These are phyloP conservation scores for Plestiodon gilberti DNA, from an alignment of 2,113 vertebrate genomes.

Conservation along the genomic window DNA sequence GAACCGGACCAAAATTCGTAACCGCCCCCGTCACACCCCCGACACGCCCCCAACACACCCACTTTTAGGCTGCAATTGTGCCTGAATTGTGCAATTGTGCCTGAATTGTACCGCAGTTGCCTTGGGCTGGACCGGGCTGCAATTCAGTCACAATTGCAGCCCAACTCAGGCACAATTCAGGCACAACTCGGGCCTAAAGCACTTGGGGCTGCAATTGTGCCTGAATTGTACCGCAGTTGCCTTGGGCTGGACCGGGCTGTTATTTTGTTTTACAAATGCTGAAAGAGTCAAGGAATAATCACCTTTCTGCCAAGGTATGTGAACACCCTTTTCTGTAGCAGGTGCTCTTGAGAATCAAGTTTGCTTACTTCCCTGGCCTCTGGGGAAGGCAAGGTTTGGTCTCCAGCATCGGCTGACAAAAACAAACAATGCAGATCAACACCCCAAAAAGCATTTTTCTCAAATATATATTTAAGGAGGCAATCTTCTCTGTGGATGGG, in stretches of 20 bases:
- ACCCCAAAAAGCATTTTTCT: constrained; percentile 10
- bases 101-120: too few species aligned
- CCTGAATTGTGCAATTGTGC: too few species aligned
- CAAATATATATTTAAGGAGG: constrained; percentile 54
- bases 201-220: too few species aligned
- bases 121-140: too few species aligned
- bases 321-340: background rate
- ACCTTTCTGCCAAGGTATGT: constrained; percentile 62
- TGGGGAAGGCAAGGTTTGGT: constrained; percentile 39
- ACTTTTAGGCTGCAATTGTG: too few species aligned
- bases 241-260: constrained; percentile 57
- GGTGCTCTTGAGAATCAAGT: constrained; percentile 57
- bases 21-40: too few species aligned
- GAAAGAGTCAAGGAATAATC: constrained; percentile 52
- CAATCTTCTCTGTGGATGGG: constrained; percentile 50
- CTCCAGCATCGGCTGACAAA: constrained; percentile 49
- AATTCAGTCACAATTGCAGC: too few species aligned
- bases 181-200: too few species aligned
- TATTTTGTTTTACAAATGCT: constrained; percentile 57
- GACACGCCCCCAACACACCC: too few species aligned
- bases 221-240: constrained; percentile 34
- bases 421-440: constrained; percentile 52
- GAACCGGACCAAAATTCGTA: too few species aligned
- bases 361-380: constrained; percentile 54
- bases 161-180: too few species aligned